phyloP scores from a whole-genome alignment of 2,113 vertebrate species.

The Cacatua alba region DNA sequence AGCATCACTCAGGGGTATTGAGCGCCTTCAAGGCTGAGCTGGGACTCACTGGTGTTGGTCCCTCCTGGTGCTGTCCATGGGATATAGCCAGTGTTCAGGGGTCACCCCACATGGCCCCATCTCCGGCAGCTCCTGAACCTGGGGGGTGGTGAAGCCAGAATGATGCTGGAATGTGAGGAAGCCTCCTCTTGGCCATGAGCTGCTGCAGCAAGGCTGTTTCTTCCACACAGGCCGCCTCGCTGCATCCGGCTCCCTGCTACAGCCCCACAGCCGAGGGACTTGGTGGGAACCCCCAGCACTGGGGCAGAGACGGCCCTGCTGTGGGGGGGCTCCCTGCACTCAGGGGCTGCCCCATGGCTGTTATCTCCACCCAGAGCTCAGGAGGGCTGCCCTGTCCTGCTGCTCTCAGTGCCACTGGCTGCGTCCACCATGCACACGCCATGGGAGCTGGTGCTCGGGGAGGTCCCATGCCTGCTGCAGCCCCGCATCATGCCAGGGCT shows the following conservation, averaged over 20 bases:
- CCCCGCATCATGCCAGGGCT: fast-evolving
- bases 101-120: background rate
- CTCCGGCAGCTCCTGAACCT: fast-evolving
- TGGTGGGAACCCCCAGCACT: too few species aligned
- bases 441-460: fast-evolving
- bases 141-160: background rate
- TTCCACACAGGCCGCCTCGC: fast-evolving
- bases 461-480: fast-evolving
- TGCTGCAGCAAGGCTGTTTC: background rate
- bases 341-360: fast-evolving
- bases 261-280: fast-evolving
- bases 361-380: fast-evolving
- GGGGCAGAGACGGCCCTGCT: background rate
- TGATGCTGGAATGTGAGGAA: background rate
- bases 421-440: fast-evolving
- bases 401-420: fast-evolving
- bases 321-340: background rate
- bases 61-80: too few species aligned
- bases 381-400: fast-evolving
- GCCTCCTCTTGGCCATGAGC: fast-evolving
- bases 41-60: fast-evolving
- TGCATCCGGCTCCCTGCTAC: background rate
- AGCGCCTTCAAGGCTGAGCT: background rate
- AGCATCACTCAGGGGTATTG: fast-evolving
- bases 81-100: fast-evolving